phyloP scores from a whole-genome alignment of 1,140 invertebrate species.

The Sycobia sp. region DNA sequence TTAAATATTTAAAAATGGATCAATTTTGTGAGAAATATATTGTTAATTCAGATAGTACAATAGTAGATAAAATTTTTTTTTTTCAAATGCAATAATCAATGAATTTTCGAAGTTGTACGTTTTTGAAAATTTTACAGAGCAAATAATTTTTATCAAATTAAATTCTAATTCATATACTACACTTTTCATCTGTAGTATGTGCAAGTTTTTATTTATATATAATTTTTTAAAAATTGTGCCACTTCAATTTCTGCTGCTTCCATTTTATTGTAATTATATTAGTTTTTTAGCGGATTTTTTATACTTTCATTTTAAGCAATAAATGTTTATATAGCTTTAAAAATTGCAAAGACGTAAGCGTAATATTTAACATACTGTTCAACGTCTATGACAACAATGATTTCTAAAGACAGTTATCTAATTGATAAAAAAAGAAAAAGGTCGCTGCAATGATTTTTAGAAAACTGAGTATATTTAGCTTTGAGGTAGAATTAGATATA shows the following conservation, averaged over 20 bases:
- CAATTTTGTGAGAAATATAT: too few species aligned
- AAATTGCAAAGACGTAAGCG: neutral
- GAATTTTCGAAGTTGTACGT: too few species aligned
- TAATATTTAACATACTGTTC: neutral
- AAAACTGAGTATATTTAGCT: constrained; percentile 3
- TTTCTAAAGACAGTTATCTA: neutral
- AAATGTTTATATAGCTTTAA: constrained; percentile 16
- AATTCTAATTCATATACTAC: too few species aligned
- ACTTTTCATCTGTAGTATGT: too few species aligned
- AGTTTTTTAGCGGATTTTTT: constrained; percentile 9
- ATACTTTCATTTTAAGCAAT: constrained; percentile 20
- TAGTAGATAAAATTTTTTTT: too few species aligned
- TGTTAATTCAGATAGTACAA: too few species aligned
- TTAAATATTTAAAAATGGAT: neutral
- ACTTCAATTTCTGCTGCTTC: constrained; percentile 26
- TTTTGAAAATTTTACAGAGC: too few species aligned
- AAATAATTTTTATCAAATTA: too few species aligned
- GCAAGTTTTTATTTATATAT: too few species aligned
- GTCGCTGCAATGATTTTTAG: constrained; percentile 12
- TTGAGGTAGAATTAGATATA: constrained; percentile 14
- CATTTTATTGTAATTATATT: constrained; percentile 19
- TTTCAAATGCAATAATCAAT: too few species aligned
- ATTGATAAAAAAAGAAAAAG: neutral
- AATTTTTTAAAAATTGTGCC: constrained; percentile 15
- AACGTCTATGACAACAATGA: neutral